Base-by-base conservation (phyloP, 1,140 invertebrate genomes). In the Temnothorax curvispinosus region DNA sequence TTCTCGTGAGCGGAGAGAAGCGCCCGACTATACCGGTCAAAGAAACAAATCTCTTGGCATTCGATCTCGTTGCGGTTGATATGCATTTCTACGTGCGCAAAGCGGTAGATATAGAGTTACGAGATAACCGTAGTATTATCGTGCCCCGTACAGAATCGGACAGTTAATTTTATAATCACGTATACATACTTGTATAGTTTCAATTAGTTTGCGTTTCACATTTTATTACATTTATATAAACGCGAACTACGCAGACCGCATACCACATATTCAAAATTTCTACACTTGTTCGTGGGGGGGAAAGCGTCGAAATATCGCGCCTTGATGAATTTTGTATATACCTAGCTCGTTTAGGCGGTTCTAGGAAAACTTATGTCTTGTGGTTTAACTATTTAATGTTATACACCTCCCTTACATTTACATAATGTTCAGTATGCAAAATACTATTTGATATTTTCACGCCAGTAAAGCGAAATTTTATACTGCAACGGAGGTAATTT, bases 401-500 rank as follows among this genome's bases (percentile, higher is more conserved):
- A 60, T 75, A 60, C 35, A 35, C 21, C 13, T 47, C 7, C 27
- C 41, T 35, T 21, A 52, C 74, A 75, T 84, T 75, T 84, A 67
- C 80, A 84, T 75, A 84, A 84, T 84, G 69, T 32, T 74, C 41
- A 75, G 69, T 74, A 84, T 75, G 80, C 80, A 75, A 75, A 74
- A 50, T 74, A 75, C 69, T 84, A 74, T 84, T 84, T 75, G 78
- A 81, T 84, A 74, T 84, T 84, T 84, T 74, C 54, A 60, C 44
- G 69, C 54, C n/a, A 15, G 21, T 54, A 67, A 80, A 80, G 76
- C 60, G 78, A 84, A 84, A 84, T 84, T 84, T 84, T 84, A 75
- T 75, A 47, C 80, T 44, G 69, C 69, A 74, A 50, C 80, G 38
- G 41, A 60, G 69, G 72, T 84, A 84, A 84, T 74, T 82, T 60